Percentiles rank a stretch among this genome's conserved stretches.
These are phyloP conservation scores for Rhingia rostrata DNA, from an alignment of 2,888 invertebrate species.

Conservation along the genomic window DNA sequence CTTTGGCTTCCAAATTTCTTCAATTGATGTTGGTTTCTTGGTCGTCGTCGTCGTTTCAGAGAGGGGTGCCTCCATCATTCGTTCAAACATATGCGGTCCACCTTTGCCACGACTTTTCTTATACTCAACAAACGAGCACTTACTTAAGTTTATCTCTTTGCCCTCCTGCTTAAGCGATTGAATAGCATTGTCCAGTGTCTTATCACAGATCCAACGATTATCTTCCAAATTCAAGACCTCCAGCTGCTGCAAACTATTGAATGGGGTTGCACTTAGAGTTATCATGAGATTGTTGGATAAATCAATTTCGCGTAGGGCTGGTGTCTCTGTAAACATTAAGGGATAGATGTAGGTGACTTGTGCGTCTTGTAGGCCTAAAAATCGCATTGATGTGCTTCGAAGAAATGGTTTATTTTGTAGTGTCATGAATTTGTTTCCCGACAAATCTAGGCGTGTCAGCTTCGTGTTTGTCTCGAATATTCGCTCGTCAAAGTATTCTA, in stretches of 20 bases:
- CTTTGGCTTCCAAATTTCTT: slow-evolving; percentile 60
- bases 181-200: slow-evolving; percentile 78
- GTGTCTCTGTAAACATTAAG: slow-evolving; percentile 84
- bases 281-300: slow-evolving; percentile 86
- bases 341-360: slow-evolving; percentile 85
- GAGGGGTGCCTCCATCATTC: slow-evolving; percentile 76
- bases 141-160: slow-evolving; percentile 76
- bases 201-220: slow-evolving; percentile 85
- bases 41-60: not conserved
- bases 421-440: slow-evolving; percentile 86
- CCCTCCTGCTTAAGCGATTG: slow-evolving; percentile 76
- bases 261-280: slow-evolving; percentile 83
- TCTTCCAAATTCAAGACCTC: slow-evolving; percentile 84
- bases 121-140: slow-evolving; percentile 75
- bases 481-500: slow-evolving; percentile 84
- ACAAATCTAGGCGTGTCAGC: slow-evolving; percentile 85
- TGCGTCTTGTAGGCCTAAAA: slow-evolving; percentile 85
- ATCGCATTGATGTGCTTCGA: slow-evolving; percentile 84
- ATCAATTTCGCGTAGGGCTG: slow-evolving; percentile 85
- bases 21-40: slow-evolving; percentile 24
- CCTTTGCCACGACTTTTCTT: not conserved
- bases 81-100: slow-evolving; percentile 77
- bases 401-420: slow-evolving; percentile 85
- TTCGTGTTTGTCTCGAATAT: slow-evolving; percentile 85
- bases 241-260: slow-evolving; percentile 84